Conservation (phyloP, 2,113 vertebrate species). For the Steatornis caripensis region DNA sequence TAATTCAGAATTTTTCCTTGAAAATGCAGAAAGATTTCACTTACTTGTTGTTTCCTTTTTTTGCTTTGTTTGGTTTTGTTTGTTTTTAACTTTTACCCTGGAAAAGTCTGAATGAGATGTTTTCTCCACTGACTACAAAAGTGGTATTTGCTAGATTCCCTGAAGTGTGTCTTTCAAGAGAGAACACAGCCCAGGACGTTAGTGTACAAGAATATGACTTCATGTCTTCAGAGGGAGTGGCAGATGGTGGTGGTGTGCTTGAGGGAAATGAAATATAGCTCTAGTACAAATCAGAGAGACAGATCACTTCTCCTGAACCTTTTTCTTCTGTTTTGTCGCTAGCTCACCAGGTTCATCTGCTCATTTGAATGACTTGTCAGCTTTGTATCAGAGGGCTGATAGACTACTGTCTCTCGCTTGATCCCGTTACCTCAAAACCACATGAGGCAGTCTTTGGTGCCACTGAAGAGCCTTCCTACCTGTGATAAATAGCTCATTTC, state of each 20-base stretch:
- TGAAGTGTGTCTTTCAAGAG: not conserved
- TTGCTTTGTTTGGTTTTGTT: not conserved
- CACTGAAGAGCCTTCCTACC: not conserved
- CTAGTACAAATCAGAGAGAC: not conserved
- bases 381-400: not conserved
- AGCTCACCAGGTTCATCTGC: not conserved
- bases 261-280: not conserved
- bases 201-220: not conserved
- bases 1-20: not conserved
- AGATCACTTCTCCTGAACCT: not conserved
- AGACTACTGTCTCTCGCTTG: not conserved
- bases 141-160: not conserved
- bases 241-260: rapidly evolving
- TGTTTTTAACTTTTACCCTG: not conserved
- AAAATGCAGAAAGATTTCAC: not conserved
- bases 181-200: not conserved
- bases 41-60: not conserved
- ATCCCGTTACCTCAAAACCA: not conserved
- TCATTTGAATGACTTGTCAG: not conserved
- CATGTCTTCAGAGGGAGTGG: not conserved
- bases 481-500: not conserved
- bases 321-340: not conserved
- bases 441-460: not conserved
- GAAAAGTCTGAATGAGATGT: not conserved
- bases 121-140: not conserved